Base-by-base conservation (phyloP, 2,113 vertebrate species). In the Amia ocellicauda region DNA sequence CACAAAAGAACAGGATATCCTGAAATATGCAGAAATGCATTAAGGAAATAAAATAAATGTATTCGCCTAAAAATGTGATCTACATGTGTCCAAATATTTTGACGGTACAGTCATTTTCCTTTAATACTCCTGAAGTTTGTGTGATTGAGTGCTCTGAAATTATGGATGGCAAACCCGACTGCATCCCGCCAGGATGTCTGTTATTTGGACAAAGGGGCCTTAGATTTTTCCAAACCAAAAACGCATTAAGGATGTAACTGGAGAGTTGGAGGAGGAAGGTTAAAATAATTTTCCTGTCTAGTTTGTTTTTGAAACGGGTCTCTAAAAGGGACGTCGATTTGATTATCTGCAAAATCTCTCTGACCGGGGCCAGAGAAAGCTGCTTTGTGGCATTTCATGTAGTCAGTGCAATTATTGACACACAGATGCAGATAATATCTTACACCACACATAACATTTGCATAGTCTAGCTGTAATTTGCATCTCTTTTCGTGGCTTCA, bases 101-200 rank as follows among this genome's bases (percentile, higher is more conserved):
- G 31, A 36, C 11, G 31, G 31, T 36, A 36, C 5, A 5, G 31
- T 36, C 31, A 36, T 36, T 36, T 36, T 36, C 31, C 11, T 36
- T 36, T 7, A 36, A 36, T 51, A 70, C 75, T 54, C 53, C 61
- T 67, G 65, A 20, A 26, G 62, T 47, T 29, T 20, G 29, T 58
- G 60, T 82, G 80, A 86, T 72, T 81, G 86, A 83, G 80, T 75
- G 77, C 69, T 70, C 81, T 82, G 76, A 86, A 81, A 86, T 85
- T 69, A 83, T 72, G 70, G 51, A 52, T 60, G 59, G 75, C 72
- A 68, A 78, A n/a, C 19, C 54, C 68, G 72, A 69, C 78, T 60
- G 63, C 69, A n/a, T 68, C 80, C 82, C 79, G 79, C 74, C 49
- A 22, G 68, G 78, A 72, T 71, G 70, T 76, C 78, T 86, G 71